A percentile compares a stretch with the other conserved stretches of the same genome.
These are phyloP conservation scores for Ormyrus thymus DNA, from an alignment of 2,888 invertebrate species.

Conservation along the genomic window DNA sequence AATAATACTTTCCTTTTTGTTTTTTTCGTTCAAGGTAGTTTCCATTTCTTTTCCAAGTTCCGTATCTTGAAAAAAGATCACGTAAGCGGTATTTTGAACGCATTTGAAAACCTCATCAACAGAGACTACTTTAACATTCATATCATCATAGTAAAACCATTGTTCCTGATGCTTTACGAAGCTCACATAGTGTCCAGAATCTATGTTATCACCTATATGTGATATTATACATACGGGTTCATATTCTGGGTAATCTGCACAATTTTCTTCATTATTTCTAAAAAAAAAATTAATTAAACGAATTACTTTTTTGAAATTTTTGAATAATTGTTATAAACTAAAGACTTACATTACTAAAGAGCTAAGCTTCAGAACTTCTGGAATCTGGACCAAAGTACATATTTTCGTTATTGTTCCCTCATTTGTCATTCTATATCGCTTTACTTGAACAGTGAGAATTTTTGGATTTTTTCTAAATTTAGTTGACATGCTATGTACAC, in stretches of 20 bases:
- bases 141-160: slow-evolving; percentile 69
- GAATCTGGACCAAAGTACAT: slow-evolving; percentile 64
- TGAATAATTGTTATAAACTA: background rate
- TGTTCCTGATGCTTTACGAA: slow-evolving; percentile 65
- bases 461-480: slow-evolving; percentile 65
- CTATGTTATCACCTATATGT: slow-evolving; percentile 67
- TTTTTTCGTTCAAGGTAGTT: slow-evolving; percentile 27
- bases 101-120: slow-evolving; percentile 64
- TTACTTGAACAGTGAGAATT: slow-evolving; percentile 66
- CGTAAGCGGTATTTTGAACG: slow-evolving; percentile 66
- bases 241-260: slow-evolving; percentile 56
- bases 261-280: slow-evolving; percentile 43
- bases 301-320: background rate
- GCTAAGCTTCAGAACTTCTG: slow-evolving; percentile 61
- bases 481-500: slow-evolving; percentile 62
- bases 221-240: slow-evolving; percentile 67
- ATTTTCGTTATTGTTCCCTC: slow-evolving; percentile 66
- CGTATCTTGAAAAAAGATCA: slow-evolving; percentile 65
- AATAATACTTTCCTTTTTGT: slow-evolving; percentile 43
- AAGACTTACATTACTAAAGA: slow-evolving; percentile 62
- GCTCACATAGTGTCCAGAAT: slow-evolving; percentile 69
- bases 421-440: slow-evolving; percentile 65
- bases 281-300: slow-evolving; percentile 9
- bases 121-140: slow-evolving; percentile 64
- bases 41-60: slow-evolving; percentile 46